phyloP scores from a whole-genome alignment of 2,797 vertebrate species.

The Semotilus atromaculatus region DNA sequence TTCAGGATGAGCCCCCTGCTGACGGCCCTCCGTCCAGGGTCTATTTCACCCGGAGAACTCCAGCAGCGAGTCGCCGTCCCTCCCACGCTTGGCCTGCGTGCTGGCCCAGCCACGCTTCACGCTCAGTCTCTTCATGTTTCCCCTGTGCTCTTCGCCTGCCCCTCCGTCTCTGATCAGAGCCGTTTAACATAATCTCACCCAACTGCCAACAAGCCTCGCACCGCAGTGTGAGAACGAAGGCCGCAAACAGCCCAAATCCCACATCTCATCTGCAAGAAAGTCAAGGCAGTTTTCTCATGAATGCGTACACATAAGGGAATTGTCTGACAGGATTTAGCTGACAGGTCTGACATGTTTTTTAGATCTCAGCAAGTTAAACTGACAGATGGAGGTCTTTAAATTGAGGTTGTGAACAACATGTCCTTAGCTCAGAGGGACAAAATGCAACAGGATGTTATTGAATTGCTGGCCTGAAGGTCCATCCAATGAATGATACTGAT shows the following conservation, averaged over 20 bases:
- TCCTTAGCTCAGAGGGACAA: neutral
- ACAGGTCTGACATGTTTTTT: neutral
- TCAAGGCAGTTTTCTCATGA: neutral
- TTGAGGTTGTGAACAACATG: neutral
- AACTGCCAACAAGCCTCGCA: constrained; percentile 31
- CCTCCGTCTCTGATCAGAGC: constrained; percentile 39
- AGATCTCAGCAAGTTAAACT: neutral
- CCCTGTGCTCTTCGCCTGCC: constrained; percentile 15
- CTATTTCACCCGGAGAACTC: neutral
- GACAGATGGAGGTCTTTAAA: neutral
- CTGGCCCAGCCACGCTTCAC: constrained; percentile 64
- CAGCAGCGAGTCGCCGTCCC: constrained; percentile 27
- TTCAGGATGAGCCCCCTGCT: constrained; percentile 66
- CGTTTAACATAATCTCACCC: constrained; percentile 45
- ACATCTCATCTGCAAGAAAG: neutral
- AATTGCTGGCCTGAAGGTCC: neutral
- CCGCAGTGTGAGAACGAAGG: constrained; percentile 27
- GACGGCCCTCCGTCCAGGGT: constrained; percentile 17
- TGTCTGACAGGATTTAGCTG: too few species aligned
- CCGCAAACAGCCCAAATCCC: neutral
- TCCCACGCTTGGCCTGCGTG: constrained; percentile 34
- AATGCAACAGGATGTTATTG: neutral
- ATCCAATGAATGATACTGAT: neutral
- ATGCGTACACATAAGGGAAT: neutral
- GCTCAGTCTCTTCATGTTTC: constrained; percentile 62